Evolutionary conservation across 2,888 invertebrate genomes (phyloP).

Genomic region (Drepana falcataria): DNA sequence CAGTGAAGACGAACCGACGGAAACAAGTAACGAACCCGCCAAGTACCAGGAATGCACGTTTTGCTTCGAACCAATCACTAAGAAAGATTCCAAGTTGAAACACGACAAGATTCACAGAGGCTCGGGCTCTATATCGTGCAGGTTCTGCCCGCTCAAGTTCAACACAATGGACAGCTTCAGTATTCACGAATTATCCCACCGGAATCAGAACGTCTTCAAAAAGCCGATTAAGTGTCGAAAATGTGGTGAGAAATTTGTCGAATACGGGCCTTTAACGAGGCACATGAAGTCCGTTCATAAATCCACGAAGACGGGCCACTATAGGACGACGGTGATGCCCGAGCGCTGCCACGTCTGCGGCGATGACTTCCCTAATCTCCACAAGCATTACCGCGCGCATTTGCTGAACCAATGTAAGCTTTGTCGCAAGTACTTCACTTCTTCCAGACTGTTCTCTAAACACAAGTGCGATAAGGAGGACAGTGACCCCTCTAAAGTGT

Average conservation of each 20-base stretch:
- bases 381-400: slow-evolving; percentile 81
- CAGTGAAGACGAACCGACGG: slow-evolving; percentile 56
- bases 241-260: slow-evolving; percentile 64
- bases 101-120: slow-evolving; percentile 61
- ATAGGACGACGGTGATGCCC: slow-evolving; percentile 59
- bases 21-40: slow-evolving; percentile 23
- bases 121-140: slow-evolving; percentile 69
- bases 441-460: slow-evolving; percentile 46
- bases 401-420: slow-evolving; percentile 74
- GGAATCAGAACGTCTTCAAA: slow-evolving; percentile 65
- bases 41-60: slow-evolving; percentile 66
- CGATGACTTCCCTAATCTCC: slow-evolving; percentile 78
- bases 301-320: slow-evolving; percentile 58
- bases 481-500: slow-evolving; percentile 57
- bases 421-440: slow-evolving; percentile 67
- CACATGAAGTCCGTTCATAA: slow-evolving; percentile 65
- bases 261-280: slow-evolving; percentile 66
- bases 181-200: slow-evolving; percentile 69
- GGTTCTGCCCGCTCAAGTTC: slow-evolving; percentile 68
- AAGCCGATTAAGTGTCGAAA: slow-evolving; percentile 65
- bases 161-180: slow-evolving; percentile 71
- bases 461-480: slow-evolving; percentile 61
- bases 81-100: slow-evolving; percentile 45
- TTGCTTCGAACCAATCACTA: slow-evolving; percentile 70
- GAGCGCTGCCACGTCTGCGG: slow-evolving; percentile 80